phyloP scores from a whole-genome alignment of 2,888 invertebrate genomes.

The Zootermopsis nevadensis region DNA sequence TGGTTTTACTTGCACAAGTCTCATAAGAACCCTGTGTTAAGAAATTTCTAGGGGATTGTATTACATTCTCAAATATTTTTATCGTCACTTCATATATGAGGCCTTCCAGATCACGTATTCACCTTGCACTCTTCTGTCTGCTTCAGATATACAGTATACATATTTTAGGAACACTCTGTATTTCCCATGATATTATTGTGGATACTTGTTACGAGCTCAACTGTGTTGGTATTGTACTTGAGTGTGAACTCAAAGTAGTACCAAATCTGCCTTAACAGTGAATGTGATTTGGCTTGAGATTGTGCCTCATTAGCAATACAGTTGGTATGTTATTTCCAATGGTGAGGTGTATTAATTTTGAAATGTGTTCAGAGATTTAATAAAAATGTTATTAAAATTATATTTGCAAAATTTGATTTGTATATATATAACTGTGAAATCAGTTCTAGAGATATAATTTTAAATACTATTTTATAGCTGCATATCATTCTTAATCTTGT shows the following conservation, averaged over 20 bases:
- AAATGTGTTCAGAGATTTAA: not conserved
- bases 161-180: not conserved
- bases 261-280: conserved; percentile 12
- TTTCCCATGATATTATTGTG: not conserved
- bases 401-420: not conserved
- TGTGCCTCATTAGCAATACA: conserved; percentile 27
- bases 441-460: not conserved
- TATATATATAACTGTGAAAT: not conserved
- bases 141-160: too few relatives aligned
- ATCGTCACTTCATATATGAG: too few relatives aligned
- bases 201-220: not conserved
- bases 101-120: too few relatives aligned
- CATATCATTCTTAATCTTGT: too few relatives aligned
- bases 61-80: too few relatives aligned
- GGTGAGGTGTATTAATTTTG: conserved; percentile 9
- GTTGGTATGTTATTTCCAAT: not conserved
- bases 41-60: too few relatives aligned
- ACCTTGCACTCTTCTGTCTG: too few relatives aligned
- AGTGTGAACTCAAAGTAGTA: not conserved
- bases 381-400: conserved; percentile 13
- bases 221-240: not conserved
- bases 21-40: too few relatives aligned
- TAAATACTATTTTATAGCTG: not conserved
- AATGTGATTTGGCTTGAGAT: conserved; percentile 15
- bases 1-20: too few relatives aligned